Evolutionary conservation across 2,888 invertebrate genomes (phyloP), one percentile per base, ranked within the genome.

Genomic region (Diabrotica balteata): DNA sequence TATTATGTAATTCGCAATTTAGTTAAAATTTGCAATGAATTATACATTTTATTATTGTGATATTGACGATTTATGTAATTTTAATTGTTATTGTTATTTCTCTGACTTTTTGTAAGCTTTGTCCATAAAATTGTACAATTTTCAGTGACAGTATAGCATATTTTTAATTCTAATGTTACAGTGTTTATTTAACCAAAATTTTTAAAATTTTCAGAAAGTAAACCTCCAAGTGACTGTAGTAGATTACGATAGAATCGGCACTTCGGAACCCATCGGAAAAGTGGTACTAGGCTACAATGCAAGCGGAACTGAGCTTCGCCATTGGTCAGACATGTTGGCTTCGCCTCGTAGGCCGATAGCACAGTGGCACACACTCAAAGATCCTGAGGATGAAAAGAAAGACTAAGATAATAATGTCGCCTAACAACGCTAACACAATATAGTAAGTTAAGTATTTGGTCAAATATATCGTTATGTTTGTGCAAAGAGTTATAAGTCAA

Each of bases 281-380:
- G 96, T 96, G 76, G 91, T 98, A 75, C 90, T 99, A 79, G 99
- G 99, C 64, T 97, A 97, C 88, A 97, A 96, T 86, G 97, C 97
- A 79, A 94, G 94, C 72, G 99, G 99, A 76, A 98, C 98, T 47
- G 99, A 99, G 86, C 88, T 99, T 74, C 94, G 98, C 79, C 99
- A 99, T 87, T 99, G 99, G 99, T 98, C 98, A 75, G 99, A 99
- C 86, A 99, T 99, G 99, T 87, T 99, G 86, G 98, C 99, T 80
- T 97, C 97, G 79, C 99, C 99, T 54, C 91, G 99, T 81, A 92
- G 99, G 84, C 99, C 99, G 70, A 99, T 99, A 80, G 98, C 98
- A 79, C 98, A 99, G 86, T 99, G 99, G 99, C 99, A 99, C 85
- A 98, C 98, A 75, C 92, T 99, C 77, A 97, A 97, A 86, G 98